Conservation (phyloP, 2,113 vertebrate genomes). For the Regulus satrapa region DNA sequence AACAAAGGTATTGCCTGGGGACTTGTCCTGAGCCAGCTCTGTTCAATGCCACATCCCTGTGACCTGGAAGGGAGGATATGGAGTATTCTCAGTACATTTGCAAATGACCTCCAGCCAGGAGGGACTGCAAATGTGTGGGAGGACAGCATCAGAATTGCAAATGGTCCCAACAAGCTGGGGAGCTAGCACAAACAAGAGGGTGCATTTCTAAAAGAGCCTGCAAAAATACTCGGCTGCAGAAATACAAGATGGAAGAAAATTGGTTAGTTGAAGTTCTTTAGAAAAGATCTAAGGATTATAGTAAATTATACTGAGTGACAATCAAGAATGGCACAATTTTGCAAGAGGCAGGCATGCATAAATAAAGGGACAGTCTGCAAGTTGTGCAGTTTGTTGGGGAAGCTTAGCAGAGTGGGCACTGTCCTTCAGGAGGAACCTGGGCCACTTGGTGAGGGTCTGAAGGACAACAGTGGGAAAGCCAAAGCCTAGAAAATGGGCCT, state of each 20-base stretch:
- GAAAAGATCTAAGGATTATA: neutral
- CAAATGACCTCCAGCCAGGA: slow-evolving; percentile 20
- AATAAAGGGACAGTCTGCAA: neutral
- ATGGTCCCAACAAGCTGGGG: neutral
- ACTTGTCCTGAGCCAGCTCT: slow-evolving; percentile 6
- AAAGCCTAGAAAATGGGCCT: neutral
- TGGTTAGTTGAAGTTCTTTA: neutral
- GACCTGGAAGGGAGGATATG: neutral
- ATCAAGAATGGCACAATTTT: neutral
- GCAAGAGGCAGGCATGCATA: neutral
- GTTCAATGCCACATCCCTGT: neutral
- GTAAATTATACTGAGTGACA: neutral
- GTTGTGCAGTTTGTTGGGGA: neutral
- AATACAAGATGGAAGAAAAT: neutral
- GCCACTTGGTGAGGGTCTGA: neutral
- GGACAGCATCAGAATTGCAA: slow-evolving; percentile 33
- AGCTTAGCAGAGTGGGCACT: neutral
- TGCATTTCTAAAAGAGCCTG: neutral
- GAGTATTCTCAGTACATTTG: neutral
- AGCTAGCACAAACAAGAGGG: neutral
- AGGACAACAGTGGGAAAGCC: neutral
- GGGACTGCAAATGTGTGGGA: neutral
- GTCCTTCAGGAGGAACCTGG: neutral
- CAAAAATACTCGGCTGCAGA: neutral
- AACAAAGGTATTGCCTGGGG: neutral